Conservation (phyloP, 2,888 invertebrate genomes). For the Drosophila recens region DNA sequence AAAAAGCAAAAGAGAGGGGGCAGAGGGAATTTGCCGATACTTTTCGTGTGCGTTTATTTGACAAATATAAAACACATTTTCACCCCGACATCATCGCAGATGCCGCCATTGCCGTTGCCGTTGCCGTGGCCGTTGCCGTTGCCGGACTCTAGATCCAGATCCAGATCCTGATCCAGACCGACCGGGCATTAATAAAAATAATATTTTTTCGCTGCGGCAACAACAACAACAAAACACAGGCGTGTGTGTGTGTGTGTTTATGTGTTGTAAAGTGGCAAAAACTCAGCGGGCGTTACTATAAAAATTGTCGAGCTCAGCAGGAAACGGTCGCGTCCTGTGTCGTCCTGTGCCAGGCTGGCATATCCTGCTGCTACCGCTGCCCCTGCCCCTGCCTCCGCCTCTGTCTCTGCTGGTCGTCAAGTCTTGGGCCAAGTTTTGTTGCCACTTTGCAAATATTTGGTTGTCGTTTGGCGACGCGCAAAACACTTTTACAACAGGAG, state of each 20-base stretch:
- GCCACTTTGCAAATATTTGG: slow-evolving; percentile 79
- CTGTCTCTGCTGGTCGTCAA: slow-evolving; percentile 31
- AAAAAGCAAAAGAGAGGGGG: neutral
- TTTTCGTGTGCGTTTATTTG: slow-evolving; percentile 72
- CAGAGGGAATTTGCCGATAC: slow-evolving; percentile 41
- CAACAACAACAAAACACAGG: slow-evolving; percentile 15
- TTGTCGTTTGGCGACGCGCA: slow-evolving; percentile 71
- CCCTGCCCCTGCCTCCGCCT: slow-evolving; percentile 10
- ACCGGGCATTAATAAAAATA: slow-evolving; percentile 77
- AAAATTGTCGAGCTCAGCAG: slow-evolving; percentile 71
- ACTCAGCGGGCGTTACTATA: slow-evolving; percentile 42
- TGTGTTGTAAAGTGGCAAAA: slow-evolving; percentile 58
- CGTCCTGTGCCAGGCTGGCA: slow-evolving; percentile 29
- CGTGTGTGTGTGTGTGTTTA: slow-evolving; percentile 17
- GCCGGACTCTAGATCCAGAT: slow-evolving; percentile 29
- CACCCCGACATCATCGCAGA: slow-evolving; percentile 53
- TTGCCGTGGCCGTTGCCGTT: neutral
- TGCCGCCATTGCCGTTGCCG: slow-evolving; percentile 13
- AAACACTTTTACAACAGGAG: slow-evolving; percentile 70
- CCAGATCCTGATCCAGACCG: slow-evolving; percentile 53
- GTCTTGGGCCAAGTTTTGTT: slow-evolving; percentile 66
- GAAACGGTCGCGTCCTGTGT: slow-evolving; percentile 40
- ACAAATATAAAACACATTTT: slow-evolving; percentile 79
- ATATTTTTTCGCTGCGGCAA: slow-evolving; percentile 65
- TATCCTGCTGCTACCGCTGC: slow-evolving; percentile 18